phyloP scores from a whole-genome alignment of 2,797 vertebrate species.

The Heliangelus exortis region DNA sequence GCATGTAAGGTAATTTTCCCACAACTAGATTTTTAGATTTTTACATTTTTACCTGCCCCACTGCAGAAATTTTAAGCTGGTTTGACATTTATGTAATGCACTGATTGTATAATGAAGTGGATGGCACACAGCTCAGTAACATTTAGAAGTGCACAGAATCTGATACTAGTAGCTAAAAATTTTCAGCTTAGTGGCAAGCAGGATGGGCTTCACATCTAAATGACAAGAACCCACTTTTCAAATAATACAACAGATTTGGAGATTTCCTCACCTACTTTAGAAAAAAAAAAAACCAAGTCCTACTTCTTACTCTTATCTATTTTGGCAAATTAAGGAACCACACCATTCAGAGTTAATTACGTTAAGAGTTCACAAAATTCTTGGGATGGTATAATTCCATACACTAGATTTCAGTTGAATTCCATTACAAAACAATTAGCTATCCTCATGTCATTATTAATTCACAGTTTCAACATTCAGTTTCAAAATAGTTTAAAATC shows the following conservation, averaged over 20 bases:
- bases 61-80: constrained; percentile 58
- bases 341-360: constrained; percentile 39
- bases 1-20: constrained; percentile 38
- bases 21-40: constrained; percentile 23
- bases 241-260: constrained; percentile 43
- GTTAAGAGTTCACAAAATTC: constrained; percentile 59
- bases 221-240: constrained; percentile 63
- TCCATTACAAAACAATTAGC: constrained; percentile 65
- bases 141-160: constrained; percentile 67
- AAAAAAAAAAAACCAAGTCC: neutral
- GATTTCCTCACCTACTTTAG: constrained; percentile 41
- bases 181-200: constrained; percentile 42
- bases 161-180: constrained; percentile 40
- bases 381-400: constrained; percentile 62
- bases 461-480: constrained; percentile 70
- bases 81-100: constrained; percentile 68
- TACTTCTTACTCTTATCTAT: constrained; percentile 22
- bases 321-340: constrained; percentile 50
- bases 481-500: constrained; percentile 38
- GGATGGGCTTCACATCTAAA: constrained; percentile 42
- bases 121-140: constrained; percentile 68
- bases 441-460: constrained; percentile 52
- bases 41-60: constrained; percentile 72
- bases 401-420: constrained; percentile 66
- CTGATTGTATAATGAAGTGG: constrained; percentile 58